A percentile compares a stretch with the other conserved stretches of the same genome.
Conservation (phyloP, 2,113 vertebrate species). For the Accipiter cooperii region DNA sequence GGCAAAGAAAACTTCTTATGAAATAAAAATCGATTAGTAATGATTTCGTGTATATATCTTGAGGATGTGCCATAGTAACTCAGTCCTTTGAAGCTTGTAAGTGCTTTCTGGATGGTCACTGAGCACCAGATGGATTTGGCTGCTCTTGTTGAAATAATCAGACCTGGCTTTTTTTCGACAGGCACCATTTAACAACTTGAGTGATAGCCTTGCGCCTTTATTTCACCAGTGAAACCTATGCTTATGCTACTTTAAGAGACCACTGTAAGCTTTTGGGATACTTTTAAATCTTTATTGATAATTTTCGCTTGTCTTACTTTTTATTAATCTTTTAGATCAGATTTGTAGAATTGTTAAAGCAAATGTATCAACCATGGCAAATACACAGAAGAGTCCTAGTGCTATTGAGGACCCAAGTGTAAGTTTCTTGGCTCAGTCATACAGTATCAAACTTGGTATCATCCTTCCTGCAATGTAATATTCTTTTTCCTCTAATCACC, state of each 20-base stretch:
- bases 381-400: neutral
- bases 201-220: neutral
- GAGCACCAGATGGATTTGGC: conserved; percentile 64
- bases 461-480: neutral
- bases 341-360: neutral
- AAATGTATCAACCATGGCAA: neutral
- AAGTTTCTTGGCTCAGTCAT: neutral
- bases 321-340: neutral
- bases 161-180: conserved; percentile 47
- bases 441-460: neutral
- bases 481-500: neutral
- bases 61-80: neutral
- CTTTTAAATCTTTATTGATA: neutral
- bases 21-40: conserved; percentile 43
- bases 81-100: neutral
- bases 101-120: conserved; percentile 41
- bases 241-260: neutral
- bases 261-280: conserved; percentile 3
- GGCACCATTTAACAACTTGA: conserved; percentile 55
- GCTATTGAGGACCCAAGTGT: neutral
- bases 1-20: neutral
- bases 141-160: conserved; percentile 40
- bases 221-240: neutral
- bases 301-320: neutral
- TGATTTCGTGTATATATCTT: conserved; percentile 1